Evolutionary conservation across 2,113 vertebrate species (phyloP).

Genomic region (Rhynchomys soricoides): DNA sequence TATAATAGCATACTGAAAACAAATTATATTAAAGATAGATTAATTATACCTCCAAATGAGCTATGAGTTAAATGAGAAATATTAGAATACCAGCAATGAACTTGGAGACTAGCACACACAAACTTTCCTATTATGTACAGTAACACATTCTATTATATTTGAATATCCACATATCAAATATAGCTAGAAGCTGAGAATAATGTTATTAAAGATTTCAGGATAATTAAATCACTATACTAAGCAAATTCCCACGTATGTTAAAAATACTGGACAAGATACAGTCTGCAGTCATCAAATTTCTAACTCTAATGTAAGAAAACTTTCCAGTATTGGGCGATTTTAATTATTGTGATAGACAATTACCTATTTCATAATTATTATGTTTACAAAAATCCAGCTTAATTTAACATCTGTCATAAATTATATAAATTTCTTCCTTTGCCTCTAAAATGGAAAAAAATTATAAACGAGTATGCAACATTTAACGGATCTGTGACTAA

Average conservation of each 20-base stretch:
- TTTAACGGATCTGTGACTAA: not conserved
- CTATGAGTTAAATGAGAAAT: slow-evolving; percentile 45
- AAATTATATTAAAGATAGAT: slow-evolving; percentile 12
- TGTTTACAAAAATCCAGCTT: not conserved
- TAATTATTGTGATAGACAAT: not conserved
- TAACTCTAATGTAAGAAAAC: not conserved
- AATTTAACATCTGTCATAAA: not conserved
- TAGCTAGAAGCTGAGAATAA: not conserved
- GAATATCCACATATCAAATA: slow-evolving; percentile 4
- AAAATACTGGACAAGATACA: not conserved
- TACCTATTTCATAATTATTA: not conserved
- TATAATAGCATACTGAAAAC: slow-evolving; percentile 5
- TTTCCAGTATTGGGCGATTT: not conserved
- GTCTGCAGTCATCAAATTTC: not conserved
- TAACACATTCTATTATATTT: not conserved
- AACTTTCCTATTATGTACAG: slow-evolving; percentile 7
- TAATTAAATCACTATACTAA: not conserved
- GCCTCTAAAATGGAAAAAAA: not conserved
- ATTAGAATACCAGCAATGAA: not conserved
- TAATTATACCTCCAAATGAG: not conserved
- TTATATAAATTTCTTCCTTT: not conserved
- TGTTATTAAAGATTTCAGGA: not conserved
- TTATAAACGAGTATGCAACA: too few species aligned
- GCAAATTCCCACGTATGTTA: not conserved
- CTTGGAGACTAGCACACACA: not conserved